Evolutionary conservation across 2,888 invertebrate species (phyloP).

Genomic region (Platycnemis pennipes): DNA sequence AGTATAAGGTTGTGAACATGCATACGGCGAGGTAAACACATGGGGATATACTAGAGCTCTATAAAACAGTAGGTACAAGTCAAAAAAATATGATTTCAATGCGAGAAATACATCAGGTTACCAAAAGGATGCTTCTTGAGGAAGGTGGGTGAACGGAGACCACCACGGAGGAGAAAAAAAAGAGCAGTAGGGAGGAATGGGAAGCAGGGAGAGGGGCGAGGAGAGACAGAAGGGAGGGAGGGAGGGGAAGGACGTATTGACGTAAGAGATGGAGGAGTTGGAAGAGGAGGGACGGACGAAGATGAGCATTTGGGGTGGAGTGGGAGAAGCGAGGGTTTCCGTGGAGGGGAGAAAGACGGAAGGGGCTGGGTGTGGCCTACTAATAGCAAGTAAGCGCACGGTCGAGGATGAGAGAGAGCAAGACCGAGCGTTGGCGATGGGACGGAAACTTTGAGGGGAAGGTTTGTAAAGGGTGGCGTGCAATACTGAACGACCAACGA

Average conservation of each 20-base stretch:
- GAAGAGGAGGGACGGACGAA: not conserved
- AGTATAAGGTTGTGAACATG: too few relatives aligned
- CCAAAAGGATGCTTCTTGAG: too few relatives aligned
- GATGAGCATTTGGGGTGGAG: not conserved
- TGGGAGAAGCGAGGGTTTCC: not conserved
- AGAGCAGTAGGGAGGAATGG: not conserved
- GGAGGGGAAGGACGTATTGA: not conserved
- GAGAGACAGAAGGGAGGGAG: not conserved
- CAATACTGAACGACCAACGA: not conserved
- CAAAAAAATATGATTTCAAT: too few relatives aligned
- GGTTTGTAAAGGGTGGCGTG: not conserved
- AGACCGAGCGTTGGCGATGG: not conserved
- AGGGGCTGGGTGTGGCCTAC: conserved; percentile 42
- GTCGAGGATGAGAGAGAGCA: not conserved
- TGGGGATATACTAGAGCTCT: too few relatives aligned
- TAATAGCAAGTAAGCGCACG: not conserved
- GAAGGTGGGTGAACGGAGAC: not conserved
- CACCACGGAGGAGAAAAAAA: not conserved
- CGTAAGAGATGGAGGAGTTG: conserved; percentile 6
- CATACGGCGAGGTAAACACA: too few relatives aligned
- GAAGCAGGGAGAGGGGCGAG: not conserved
- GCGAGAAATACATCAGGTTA: too few relatives aligned
- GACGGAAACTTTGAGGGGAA: not conserved
- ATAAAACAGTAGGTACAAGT: too few relatives aligned
- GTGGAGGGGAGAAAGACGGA: not conserved